These are phyloP conservation scores for Scomber japonicus DNA, from an alignment of 2,113 vertebrate species.

Conservation along the genomic window DNA sequence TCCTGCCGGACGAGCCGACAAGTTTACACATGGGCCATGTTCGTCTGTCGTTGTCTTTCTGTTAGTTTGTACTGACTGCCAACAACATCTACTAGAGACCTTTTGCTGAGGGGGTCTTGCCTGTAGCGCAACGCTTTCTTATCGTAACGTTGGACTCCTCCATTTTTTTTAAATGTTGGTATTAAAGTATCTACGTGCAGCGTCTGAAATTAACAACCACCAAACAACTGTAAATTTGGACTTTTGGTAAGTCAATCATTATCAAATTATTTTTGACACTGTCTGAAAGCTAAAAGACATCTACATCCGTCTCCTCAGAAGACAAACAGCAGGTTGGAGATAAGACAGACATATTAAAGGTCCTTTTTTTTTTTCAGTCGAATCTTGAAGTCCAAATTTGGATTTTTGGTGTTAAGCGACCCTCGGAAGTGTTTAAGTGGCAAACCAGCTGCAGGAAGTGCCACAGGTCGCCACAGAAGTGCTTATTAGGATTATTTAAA, in stretches of 20 bases:
- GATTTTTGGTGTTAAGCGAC: background rate
- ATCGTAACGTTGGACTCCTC: constrained; percentile 42
- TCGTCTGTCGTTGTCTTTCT: constrained; percentile 42
- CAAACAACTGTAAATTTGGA: constrained; percentile 1
- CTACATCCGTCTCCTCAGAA: background rate
- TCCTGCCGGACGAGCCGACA: constrained; percentile 36
- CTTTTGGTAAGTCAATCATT: constrained; percentile 25
- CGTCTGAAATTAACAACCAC: constrained; percentile 35
- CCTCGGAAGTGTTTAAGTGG: background rate
- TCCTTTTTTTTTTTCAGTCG: constrained; percentile 2
- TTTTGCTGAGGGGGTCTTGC: constrained; percentile 21
- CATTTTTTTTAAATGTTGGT: constrained; percentile 55
- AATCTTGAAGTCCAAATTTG: background rate
- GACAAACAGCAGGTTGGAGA: background rate
- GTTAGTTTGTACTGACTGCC: constrained; percentile 55
- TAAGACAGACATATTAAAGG: background rate
- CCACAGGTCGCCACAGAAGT: background rate
- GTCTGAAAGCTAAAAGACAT: background rate
- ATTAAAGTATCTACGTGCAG: constrained; percentile 22
- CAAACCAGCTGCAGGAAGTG: background rate
- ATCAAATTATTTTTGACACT: background rate
- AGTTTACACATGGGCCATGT: constrained; percentile 53
- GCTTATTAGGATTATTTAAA: background rate
- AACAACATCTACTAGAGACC: constrained; percentile 42
- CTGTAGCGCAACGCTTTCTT: constrained; percentile 57